These are phyloP conservation scores for Spongilla lacustris DNA, from an alignment of 37 sponge, comb jelly and placozoan species.

Conservation along the genomic window DNA sequence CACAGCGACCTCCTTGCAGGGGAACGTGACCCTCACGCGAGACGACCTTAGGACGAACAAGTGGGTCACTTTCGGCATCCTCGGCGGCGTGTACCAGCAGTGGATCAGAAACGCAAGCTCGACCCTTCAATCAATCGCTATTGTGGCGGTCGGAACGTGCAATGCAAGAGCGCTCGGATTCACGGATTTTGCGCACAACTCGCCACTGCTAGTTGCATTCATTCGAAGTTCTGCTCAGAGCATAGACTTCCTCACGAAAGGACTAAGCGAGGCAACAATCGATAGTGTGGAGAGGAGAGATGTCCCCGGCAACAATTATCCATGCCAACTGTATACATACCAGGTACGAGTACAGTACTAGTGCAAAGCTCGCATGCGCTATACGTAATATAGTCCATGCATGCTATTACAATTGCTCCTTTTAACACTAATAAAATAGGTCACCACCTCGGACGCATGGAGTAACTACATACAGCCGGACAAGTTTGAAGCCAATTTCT, in stretches of 20 bases:
- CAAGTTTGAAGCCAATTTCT: slow-evolving; percentile 52
- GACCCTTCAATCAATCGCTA: neutral
- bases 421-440: neutral
- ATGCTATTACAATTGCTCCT: neutral
- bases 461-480: slow-evolving; percentile 12
- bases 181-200: neutral
- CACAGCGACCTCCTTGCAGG: neutral
- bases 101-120: neutral
- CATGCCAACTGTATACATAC: neutral
- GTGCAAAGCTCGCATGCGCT: too few relatives aligned
- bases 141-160: neutral
- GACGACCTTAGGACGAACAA: neutral
- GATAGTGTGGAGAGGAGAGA: neutral
- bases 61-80: slow-evolving; percentile 19
- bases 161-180: neutral
- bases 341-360: neutral
- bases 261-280: neutral
- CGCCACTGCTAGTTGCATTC: neutral
- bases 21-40: neutral
- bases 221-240: neutral
- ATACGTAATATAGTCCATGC: too few relatives aligned
- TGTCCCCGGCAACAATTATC: neutral
- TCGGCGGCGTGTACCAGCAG: slow-evolving; percentile 9
- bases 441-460: slow-evolving; percentile 15
- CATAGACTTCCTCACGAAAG: neutral